Base-by-base conservation (phyloP, 2,113 vertebrate species). In the Toxotes jaculatrix region DNA sequence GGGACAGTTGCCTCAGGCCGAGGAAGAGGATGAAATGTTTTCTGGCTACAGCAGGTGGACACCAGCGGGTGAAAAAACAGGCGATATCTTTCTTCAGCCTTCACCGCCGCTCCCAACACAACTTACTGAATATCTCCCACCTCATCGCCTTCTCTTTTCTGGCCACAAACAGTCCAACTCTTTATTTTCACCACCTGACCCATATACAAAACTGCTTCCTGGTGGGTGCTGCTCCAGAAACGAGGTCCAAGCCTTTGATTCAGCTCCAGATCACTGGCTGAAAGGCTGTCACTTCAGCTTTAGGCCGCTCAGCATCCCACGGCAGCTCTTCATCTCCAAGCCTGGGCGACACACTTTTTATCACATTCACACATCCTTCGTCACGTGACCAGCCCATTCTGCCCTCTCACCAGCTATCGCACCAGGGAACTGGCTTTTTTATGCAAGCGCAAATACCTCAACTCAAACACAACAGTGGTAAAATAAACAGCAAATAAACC, bases 181-280 rank as follows among this genome's bases (percentile, higher is more conserved):
- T 93, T 92, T 86, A 83, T 87, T 87, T 89, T 76, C 82, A 87
- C 80, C 82, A 91, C 89, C 87, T 95, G 95, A 95, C 95, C 94
- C 93, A 95, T 69, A 94, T 94, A 93, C 88, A 91, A 86, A 92
- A 87, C 84, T 42, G 77, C 79, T 92, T 95, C 93, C 94, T 94
- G 87, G 92, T 88, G 94, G 91, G 93, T 93, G 87, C 77, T 93
- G 94, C 94, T 94, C 94, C 92, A 94, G 85, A 94, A 95, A 95
- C 77, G 61, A 83, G 83, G 81, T 85, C 88, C 91, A 91, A 89
- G 87, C 82, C 93, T 95, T 94, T 95, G 92, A 95, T 94, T 82
- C 70, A 55, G 85, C 80, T 92, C 93, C 95, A 95, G 90, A 93
- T 91, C 84, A 70, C 83, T 84, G 85, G 87, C 90, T 88, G 91